Percentiles rank a stretch among this genome's conserved stretches.
These are phyloP conservation scores for Tenebrio molitor DNA, from an alignment of 1,140 invertebrate genomes.

Conservation along the genomic window DNA sequence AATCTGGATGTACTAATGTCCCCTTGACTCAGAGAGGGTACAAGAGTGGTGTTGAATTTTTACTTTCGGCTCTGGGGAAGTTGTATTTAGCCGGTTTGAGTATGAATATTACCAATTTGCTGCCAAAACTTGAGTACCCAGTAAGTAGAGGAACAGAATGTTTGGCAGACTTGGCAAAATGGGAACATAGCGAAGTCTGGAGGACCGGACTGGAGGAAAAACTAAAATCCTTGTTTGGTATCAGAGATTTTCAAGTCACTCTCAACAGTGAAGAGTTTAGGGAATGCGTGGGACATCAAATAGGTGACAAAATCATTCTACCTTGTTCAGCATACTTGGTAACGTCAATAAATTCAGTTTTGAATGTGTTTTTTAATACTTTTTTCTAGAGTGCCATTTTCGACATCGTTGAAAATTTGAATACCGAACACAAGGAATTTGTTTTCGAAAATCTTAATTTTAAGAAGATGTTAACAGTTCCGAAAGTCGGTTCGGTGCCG, in stretches of 20 bases:
- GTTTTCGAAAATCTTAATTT: conserved; percentile 92
- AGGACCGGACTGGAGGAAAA: conserved; percentile 62
- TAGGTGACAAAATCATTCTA: conserved; percentile 61
- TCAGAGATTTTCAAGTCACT: conserved; percentile 63
- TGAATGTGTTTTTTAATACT: conserved; percentile 6
- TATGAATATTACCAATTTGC: conserved; percentile 69
- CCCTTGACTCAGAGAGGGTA: conserved; percentile 84
- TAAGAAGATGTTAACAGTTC: conserved; percentile 84
- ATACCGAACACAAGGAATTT: conserved; percentile 74
- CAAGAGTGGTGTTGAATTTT: conserved; percentile 78
- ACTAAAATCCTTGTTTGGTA: conserved; percentile 58
- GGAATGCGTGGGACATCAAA: conserved; percentile 61
- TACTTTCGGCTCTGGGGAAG: conserved; percentile 81
- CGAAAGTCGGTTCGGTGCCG: conserved; percentile 78
- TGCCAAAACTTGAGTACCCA: conserved; percentile 79
- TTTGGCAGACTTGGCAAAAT: conserved; percentile 83
- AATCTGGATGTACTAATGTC: conserved; percentile 76
- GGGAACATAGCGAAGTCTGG: conserved; percentile 92
- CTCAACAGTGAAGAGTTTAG: conserved; percentile 66
- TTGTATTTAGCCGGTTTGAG: conserved; percentile 63
- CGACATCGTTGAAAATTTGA: conserved; percentile 55
- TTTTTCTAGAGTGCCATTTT: conserved; percentile 55
- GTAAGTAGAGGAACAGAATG: conserved; percentile 84
- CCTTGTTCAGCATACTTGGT: conserved; percentile 61
- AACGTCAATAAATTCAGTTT: conserved; percentile 44